Evolutionary conservation across 2,113 vertebrate genomes (phyloP).

Genomic region (Cochlearius cochlearius): DNA sequence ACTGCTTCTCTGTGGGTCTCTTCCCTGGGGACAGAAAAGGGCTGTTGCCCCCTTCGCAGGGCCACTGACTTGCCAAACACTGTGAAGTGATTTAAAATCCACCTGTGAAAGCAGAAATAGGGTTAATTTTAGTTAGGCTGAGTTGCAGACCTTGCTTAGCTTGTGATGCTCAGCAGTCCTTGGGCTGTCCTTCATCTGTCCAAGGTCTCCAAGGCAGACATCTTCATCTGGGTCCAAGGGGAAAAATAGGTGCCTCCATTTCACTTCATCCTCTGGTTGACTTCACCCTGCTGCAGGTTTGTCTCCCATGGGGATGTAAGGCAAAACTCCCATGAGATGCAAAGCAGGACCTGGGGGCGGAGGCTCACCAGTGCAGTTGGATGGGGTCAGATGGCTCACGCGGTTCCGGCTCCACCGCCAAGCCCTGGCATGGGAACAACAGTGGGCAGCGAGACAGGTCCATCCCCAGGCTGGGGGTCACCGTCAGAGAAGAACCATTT

Average conservation of each 20-base stretch:
- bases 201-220: background rate
- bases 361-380: background rate
- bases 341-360: background rate
- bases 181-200: background rate
- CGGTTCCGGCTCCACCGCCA: background rate
- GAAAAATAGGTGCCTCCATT: background rate
- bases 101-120: background rate
- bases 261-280: background rate
- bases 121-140: background rate
- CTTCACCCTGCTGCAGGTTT: background rate
- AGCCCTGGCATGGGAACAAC: background rate
- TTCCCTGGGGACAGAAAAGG: background rate
- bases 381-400: background rate
- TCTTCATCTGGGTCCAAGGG: background rate
- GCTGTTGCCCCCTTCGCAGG: background rate
- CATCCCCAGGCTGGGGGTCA: background rate
- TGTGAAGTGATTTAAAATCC: background rate
- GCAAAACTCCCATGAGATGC: background rate
- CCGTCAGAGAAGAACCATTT: background rate
- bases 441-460: background rate
- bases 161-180: background rate
- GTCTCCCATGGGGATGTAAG: background rate
- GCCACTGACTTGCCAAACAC: background rate
- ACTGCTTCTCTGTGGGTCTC: background rate
- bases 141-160: background rate